phyloP scores from a whole-genome alignment of 2,797 vertebrate species.

The Tokudaia muenninki region DNA sequence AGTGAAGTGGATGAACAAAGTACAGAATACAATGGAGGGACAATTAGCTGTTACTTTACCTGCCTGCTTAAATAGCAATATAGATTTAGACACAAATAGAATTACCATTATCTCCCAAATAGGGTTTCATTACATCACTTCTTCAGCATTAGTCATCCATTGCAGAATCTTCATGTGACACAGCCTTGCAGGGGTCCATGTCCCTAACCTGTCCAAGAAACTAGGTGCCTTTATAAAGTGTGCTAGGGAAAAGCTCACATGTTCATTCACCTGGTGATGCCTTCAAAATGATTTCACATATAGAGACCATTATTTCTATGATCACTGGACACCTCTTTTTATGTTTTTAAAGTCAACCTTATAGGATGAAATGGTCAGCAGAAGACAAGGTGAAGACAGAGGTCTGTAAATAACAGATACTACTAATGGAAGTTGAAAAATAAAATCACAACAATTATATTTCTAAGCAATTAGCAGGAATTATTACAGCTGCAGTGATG shows the following conservation, averaged over 20 bases:
- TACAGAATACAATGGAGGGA: background rate
- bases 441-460: background rate
- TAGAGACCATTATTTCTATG: background rate
- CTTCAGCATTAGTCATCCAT: slow-evolving; percentile 20
- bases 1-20: slow-evolving; percentile 39
- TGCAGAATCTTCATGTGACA: background rate
- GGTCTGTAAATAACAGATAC: background rate
- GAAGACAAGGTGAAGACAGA: background rate
- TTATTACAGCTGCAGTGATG: background rate
- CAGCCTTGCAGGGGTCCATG: background rate
- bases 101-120: background rate
- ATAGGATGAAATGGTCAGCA: background rate
- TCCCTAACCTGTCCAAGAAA: background rate
- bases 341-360: background rate
- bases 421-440: background rate
- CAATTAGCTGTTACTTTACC: slow-evolving; percentile 43
- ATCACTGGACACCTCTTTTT: background rate
- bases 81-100: slow-evolving; percentile 39
- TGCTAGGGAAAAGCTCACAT: background rate
- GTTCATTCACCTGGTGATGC: background rate
- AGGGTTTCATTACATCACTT: slow-evolving; percentile 23
- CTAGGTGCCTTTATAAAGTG: background rate
- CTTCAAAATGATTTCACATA: background rate
- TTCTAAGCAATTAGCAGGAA: background rate
- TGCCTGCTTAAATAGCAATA: background rate